phyloP scores from a whole-genome alignment of 2,888 invertebrate species.

The Pegoplata infirma region DNA sequence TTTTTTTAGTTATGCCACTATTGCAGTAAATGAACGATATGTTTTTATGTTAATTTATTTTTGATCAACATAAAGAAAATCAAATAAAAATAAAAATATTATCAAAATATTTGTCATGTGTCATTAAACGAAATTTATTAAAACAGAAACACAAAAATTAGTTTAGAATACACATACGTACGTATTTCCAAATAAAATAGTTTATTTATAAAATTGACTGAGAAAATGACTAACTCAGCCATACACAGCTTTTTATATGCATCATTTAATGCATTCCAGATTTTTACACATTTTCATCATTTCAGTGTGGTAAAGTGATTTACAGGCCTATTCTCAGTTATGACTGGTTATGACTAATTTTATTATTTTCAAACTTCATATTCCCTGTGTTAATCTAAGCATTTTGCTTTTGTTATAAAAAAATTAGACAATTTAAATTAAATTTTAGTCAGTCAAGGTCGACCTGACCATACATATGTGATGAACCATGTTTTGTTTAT shows the following conservation, averaged over 20 bases:
- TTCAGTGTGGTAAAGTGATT: background rate
- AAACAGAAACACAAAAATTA: background rate
- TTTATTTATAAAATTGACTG: background rate
- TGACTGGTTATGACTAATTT: too few species aligned
- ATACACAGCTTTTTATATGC: background rate
- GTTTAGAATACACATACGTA: background rate
- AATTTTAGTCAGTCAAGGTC: too few species aligned
- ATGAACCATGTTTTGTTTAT: too few species aligned
- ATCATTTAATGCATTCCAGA: background rate
- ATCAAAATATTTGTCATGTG: background rate
- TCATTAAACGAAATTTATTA: background rate
- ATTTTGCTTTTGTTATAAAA: too few species aligned
- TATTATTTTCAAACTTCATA: too few species aligned
- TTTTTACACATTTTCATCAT: background rate
- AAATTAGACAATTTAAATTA: too few species aligned
- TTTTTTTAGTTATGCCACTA: too few species aligned
- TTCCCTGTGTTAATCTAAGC: too few species aligned
- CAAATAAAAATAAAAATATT: background rate
- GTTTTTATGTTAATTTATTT: too few species aligned
- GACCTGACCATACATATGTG: too few species aligned
- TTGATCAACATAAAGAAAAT: conserved; percentile 1
- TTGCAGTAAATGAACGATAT: too few species aligned
- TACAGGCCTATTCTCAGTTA: too few species aligned
- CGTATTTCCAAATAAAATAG: background rate
- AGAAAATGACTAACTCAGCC: background rate